Evolutionary conservation across 2,797 vertebrate species (phyloP), one percentile per base, ranked within the genome.

Genomic region (Intellagama lesueurii): DNA sequence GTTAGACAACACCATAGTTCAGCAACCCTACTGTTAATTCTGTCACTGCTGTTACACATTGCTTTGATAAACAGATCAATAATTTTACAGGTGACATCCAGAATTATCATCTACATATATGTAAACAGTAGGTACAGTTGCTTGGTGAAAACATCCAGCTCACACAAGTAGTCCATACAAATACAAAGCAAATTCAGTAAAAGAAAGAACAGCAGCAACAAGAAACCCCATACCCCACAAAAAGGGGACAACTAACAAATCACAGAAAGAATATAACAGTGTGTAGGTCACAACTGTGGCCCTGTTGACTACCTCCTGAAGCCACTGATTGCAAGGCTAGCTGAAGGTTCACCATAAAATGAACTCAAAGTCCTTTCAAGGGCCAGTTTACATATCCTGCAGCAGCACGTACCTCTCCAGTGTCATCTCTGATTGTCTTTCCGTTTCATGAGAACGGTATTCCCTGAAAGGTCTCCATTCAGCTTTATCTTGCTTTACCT

Each of bases 341-440:
- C 12, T 89, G 49, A 93, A 17, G 28, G 4, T 49, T 32, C 40
- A 1, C 32, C 7, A 12, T 30, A 40, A 28, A 47, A 85, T 44
- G 22, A 64, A 7, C 28, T 60, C 49, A 52, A 64, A 80, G 30
- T 8, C 60, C 64, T 66, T 70, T 32, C 3, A 56, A 32, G 16
- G 35, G 22, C 72, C 17, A 85, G 4, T 24, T 60, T 56, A 47
- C 12, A 1, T 72, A 24, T 83, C 26, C 68, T 24, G 28, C 0
- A 26, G 76, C 1, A 6, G 81, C 2, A 96, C 97, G 1, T 95
- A 98, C 98, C 88, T 97, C 5, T 97, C 95, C 64, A 91, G 52
- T 6, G 95, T 93, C 22, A 95, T 96, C 80, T 98, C 97, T 19
- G 40, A 94, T 78, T 96, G 95, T 73, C 88, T 88, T 88, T 97